These are phyloP conservation scores for Mamestra configurata DNA, from an alignment of 1,140 invertebrate species.

Conservation along the genomic window DNA sequence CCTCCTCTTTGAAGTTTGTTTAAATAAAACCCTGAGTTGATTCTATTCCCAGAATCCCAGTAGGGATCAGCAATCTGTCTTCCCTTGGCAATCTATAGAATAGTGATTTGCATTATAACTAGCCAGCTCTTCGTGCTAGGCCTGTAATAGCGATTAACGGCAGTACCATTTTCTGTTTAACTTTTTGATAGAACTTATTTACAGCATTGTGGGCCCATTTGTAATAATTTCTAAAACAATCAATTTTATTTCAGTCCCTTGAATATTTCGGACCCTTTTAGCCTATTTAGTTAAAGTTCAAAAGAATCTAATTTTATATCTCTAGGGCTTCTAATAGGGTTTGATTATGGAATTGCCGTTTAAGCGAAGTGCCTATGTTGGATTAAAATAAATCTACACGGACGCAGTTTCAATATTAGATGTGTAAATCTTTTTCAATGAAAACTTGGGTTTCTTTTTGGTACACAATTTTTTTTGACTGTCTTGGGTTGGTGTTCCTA, in stretches of 20 bases:
- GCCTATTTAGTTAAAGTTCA: slow-evolving; percentile 15
- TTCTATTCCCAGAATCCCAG: background rate
- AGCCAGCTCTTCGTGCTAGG: background rate
- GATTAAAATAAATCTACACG: slow-evolving; percentile 1
- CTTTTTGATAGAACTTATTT: slow-evolving; percentile 35
- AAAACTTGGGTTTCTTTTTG: too few relatives aligned
- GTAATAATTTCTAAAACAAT: slow-evolving; percentile 16
- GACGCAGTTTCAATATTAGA: background rate
- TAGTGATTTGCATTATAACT: slow-evolving; percentile 30
- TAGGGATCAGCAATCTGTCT: slow-evolving; percentile 3
- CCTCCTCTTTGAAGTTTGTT: background rate
- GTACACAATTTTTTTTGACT: too few relatives aligned
- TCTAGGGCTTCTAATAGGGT: slow-evolving; percentile 8
- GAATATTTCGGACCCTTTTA: slow-evolving; percentile 26
- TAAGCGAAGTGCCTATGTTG: background rate
- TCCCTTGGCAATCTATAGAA: background rate
- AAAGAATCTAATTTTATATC: background rate
- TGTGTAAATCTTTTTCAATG: too few relatives aligned
- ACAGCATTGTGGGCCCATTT: slow-evolving; percentile 16
- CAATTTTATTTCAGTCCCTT: slow-evolving; percentile 1
- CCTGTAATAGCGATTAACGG: slow-evolving; percentile 18
- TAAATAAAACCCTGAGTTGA: background rate
- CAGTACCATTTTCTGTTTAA: slow-evolving; percentile 19
- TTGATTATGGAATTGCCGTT: slow-evolving; percentile 13
- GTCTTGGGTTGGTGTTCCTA: too few relatives aligned